Percentiles rank a stretch among this genome's conserved stretches.
Conservation (phyloP, 37 sponge, comb jelly and placozoan genomes). For the Theonella swinhoei region DNA sequence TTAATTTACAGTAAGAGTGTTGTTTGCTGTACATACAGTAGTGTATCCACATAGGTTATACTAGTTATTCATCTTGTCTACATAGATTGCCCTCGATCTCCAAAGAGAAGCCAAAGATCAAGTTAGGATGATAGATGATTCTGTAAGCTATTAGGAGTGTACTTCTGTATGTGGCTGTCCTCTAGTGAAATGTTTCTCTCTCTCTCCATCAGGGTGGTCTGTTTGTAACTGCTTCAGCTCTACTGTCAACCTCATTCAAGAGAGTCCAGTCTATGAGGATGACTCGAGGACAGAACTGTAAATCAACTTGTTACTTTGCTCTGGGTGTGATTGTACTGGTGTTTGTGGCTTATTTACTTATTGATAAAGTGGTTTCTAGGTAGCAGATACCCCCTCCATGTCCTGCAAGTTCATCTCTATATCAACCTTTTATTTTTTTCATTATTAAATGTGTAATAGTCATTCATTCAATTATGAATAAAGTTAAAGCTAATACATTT, state of each 20-base stretch:
- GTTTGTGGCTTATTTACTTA: constrained; percentile 56
- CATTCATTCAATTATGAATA: background rate
- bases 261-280: constrained; percentile 57
- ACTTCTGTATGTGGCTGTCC: background rate
- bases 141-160: constrained; percentile 34
- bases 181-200: too few relatives aligned
- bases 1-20: too few relatives aligned
- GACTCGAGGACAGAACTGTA: constrained; percentile 60
- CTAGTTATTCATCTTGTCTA: too few relatives aligned
- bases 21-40: too few relatives aligned
- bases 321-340: constrained; percentile 51
- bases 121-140: constrained; percentile 39
- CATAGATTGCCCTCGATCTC: constrained; percentile 67
- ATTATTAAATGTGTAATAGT: background rate
- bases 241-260: constrained; percentile 57
- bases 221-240: constrained; percentile 58
- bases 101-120: constrained; percentile 62
- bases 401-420: too few relatives aligned
- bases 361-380: constrained; percentile 43
- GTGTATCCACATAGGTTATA: too few relatives aligned
- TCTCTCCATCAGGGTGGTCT: too few relatives aligned
- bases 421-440: background rate
- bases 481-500: background rate
- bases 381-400: too few relatives aligned
- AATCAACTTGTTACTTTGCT: constrained; percentile 65